These are phyloP conservation scores for Zoanthus sansibaricus DNA, from an alignment of 92 coral and sea anemone genomes.

Conservation along the genomic window DNA sequence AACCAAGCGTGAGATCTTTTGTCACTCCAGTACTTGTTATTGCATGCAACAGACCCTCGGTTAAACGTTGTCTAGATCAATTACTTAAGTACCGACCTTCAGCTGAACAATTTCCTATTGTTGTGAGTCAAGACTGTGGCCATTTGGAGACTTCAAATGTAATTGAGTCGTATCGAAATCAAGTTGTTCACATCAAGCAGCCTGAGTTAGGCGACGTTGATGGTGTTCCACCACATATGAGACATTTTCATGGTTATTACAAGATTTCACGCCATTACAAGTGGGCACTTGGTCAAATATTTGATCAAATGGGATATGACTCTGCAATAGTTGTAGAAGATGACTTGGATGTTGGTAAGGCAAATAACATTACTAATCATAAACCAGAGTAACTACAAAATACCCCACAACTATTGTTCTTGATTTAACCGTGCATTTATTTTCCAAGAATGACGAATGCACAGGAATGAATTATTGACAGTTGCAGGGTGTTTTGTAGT, in stretches of 20 bases:
- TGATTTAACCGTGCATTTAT: no score
- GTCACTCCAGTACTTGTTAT: conserved; percentile 81
- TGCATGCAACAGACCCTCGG: conserved; percentile 93
- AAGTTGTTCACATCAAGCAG: conserved; percentile 77
- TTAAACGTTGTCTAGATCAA: conserved; percentile 84
- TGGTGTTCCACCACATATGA: conserved; percentile 83
- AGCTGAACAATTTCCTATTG: conserved; percentile 80
- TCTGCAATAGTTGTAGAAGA: conserved; percentile 92
- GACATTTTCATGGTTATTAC: conserved; percentile 90
- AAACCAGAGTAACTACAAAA: no score
- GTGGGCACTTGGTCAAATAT: conserved; percentile 91
- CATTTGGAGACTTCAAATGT: conserved; percentile 78
- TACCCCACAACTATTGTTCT: no score
- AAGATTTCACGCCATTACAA: conserved; percentile 95
- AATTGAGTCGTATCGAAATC: conserved; percentile 74
- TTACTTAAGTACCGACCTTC: conserved; percentile 88
- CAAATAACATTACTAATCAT: no score
- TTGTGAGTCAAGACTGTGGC: conserved; percentile 98
- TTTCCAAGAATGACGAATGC: no score
- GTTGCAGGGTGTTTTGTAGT: no score
- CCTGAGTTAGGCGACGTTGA: conserved; percentile 81
- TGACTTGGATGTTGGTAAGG: conserved; percentile 96
- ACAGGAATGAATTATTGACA: no score
- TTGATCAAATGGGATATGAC: conserved; percentile 83
- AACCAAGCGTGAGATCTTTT: conserved; percentile 25